phyloP scores from a whole-genome alignment of 2,113 vertebrate genomes.

The Anas platyrhynchos region DNA sequence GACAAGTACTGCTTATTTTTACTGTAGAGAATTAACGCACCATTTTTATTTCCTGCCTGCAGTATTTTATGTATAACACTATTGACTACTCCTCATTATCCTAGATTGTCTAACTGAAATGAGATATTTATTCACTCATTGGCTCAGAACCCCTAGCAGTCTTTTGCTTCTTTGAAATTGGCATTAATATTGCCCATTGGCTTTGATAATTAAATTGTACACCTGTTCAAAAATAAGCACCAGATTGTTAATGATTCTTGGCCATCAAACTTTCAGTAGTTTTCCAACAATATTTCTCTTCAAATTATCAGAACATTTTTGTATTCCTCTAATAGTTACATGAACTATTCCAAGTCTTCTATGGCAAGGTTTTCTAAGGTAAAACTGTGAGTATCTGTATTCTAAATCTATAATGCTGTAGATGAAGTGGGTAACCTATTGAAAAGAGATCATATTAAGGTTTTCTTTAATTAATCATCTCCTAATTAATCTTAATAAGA shows the following conservation, averaged over 20 bases:
- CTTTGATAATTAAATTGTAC: conserved; percentile 73
- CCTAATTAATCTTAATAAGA: not conserved
- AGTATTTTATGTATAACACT: conserved; percentile 15
- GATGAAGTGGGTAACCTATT: not conserved
- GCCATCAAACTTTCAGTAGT: conserved; percentile 11
- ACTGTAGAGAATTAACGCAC: not conserved
- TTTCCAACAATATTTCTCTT: conserved; percentile 68
- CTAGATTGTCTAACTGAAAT: conserved; percentile 41
- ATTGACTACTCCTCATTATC: conserved; percentile 46
- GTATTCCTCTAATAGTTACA: conserved; percentile 39
- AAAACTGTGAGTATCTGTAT: not conserved
- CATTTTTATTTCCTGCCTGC: conserved; percentile 11
- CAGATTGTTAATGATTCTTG: conserved; percentile 75
- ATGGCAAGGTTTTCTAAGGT: not conserved
- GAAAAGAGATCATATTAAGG: not conserved
- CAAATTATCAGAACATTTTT: conserved; percentile 49
- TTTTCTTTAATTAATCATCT: not conserved
- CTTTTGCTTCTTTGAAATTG: conserved; percentile 50
- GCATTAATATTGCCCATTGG: conserved; percentile 60
- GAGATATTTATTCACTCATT: conserved; percentile 44
- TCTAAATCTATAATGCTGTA: not conserved
- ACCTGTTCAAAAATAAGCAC: conserved; percentile 72
- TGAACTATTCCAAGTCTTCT: not conserved
- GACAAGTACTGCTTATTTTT: not conserved
- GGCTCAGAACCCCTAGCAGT: conserved; percentile 45